Evolutionary conservation across 2,113 vertebrate genomes (phyloP), one percentile per base, ranked within the genome.

Genomic region (Coracopsis vasa): DNA sequence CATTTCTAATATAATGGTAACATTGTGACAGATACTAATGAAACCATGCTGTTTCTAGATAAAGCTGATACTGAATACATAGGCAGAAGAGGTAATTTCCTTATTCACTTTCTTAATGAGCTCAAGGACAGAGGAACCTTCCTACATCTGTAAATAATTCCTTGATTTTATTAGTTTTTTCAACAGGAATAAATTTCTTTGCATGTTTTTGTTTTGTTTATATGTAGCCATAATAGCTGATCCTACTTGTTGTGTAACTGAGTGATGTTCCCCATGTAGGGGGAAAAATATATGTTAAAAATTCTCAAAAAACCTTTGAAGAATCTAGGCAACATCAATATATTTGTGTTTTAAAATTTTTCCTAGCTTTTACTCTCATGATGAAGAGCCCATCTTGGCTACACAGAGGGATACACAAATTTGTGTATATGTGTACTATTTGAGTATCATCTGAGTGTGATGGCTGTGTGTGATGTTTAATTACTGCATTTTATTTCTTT

Each of bases 81-180:
- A 95, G 60, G 94, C 77, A 94, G 88, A 96, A 93, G 88, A 96
- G 81, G 50, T 95, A 94, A 96, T 96, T 97, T 96, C 86, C 91
- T 95, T 89, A 91, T 94, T 94, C 89, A 89, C 54, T 87, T 96
- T 92, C 67, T 91, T 96, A 97, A 97, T 96, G 90, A 97, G 70
- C 70, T 91, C 64, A 91, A 78, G 27, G 39, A 80, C 1, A 23
- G 71, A 75, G 50, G 66, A 85, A 74, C 25, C 62, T 88, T 86
- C 13, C 61, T 72, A 75, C 29, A 73, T 92, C 71, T 86, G 13
- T 84, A 66, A 75, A 72, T 80, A 58, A 88, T 50, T 86, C 45
- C 58, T 87, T 53, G 37, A 71, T 92, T 94, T 87, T 96, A 35
- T 93, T 96, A 58, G 2, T 9, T 78, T 85, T 84, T 92, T 77